Conservation (phyloP, 2,797 vertebrate genomes). For the Numenius phaeopus region DNA sequence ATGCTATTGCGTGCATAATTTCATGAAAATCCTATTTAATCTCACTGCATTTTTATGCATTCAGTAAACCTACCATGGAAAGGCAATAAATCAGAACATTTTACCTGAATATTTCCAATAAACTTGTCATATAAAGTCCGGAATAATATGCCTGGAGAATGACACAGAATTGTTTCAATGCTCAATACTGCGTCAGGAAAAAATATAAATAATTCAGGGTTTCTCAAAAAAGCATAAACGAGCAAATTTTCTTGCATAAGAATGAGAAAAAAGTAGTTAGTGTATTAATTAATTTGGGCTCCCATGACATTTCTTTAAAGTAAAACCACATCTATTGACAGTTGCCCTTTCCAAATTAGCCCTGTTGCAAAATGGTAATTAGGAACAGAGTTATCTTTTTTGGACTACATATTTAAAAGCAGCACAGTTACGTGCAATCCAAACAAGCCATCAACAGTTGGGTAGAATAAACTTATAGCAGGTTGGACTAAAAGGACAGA, state of each 20-base stretch:
- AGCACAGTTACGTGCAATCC: background rate
- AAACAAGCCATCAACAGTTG: background rate
- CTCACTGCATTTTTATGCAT: background rate
- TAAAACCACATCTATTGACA: background rate
- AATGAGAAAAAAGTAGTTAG: background rate
- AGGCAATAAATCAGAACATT: constrained; percentile 1
- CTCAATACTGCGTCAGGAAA: background rate
- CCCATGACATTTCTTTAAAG: background rate
- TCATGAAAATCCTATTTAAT: constrained; percentile 8
- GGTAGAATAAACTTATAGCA: background rate
- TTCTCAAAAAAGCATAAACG: background rate
- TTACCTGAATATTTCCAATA: constrained; percentile 1
- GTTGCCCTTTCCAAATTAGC: background rate
- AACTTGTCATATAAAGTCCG: background rate
- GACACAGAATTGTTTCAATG: background rate
- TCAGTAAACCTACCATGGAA: background rate
- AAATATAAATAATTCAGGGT: background rate
- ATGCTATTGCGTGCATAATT: background rate
- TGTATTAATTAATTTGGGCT: background rate
- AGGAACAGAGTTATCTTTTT: background rate
- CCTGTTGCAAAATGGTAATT: background rate
- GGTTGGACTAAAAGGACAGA: background rate
- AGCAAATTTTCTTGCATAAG: background rate
- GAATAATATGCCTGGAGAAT: background rate
- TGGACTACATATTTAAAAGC: background rate